Conservation (phyloP, 2,113 vertebrate species). For the Nyctibius bracteatus region DNA sequence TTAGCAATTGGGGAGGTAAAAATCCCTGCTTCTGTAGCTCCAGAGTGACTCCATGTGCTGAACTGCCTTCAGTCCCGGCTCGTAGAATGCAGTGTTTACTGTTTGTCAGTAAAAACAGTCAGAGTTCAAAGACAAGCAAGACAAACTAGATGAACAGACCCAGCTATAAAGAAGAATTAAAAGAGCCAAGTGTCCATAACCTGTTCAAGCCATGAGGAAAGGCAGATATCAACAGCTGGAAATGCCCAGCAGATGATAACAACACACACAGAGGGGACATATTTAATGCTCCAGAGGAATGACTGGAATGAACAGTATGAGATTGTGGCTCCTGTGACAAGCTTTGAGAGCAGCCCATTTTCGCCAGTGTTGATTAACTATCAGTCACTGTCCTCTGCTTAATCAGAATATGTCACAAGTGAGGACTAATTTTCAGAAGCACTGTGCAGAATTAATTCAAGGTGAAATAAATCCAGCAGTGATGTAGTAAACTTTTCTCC, state of each 20-base stretch:
- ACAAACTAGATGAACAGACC: background rate
- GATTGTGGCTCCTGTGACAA: background rate
- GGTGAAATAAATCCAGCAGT: background rate
- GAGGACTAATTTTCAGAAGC: background rate
- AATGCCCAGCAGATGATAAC: background rate
- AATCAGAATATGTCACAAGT: background rate
- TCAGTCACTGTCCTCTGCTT: background rate
- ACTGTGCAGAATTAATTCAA: background rate
- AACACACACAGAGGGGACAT: background rate
- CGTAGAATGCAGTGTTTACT: background rate
- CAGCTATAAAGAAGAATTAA: background rate
- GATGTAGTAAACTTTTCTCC: background rate
- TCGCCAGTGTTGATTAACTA: background rate
- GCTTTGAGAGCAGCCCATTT: background rate
- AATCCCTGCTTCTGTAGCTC: background rate
- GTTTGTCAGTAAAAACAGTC: background rate
- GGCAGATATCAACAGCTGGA: background rate
- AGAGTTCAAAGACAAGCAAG: background rate
- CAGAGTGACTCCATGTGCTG: background rate
- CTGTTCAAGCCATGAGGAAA: background rate
- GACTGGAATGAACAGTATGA: background rate
- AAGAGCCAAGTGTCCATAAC: background rate
- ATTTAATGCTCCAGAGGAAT: background rate
- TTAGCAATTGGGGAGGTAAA: background rate
- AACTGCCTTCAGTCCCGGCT: background rate